Conservation (phyloP, 1,140 invertebrate species). For the Drosophila persimilis region DNA sequence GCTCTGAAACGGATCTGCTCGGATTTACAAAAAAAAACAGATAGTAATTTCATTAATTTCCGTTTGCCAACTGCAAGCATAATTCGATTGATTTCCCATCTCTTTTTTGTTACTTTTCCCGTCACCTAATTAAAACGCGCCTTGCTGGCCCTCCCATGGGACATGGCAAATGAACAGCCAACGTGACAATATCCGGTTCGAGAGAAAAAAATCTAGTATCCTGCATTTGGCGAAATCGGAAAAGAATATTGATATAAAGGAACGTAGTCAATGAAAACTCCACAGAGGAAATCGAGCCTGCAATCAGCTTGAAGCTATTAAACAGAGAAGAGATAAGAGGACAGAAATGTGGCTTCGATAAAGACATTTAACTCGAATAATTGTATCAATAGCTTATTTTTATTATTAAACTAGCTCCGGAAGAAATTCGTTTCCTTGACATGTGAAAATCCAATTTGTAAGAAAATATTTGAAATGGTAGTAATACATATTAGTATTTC, state of each 20-base stretch:
- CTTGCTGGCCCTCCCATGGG: slow-evolving; percentile 13
- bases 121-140: slow-evolving; percentile 53
- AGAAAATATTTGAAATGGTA: too few relatives aligned
- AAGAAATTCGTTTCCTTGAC: too few relatives aligned
- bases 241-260: slow-evolving; percentile 37
- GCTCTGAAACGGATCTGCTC: neutral
- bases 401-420: too few relatives aligned
- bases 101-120: slow-evolving; percentile 8
- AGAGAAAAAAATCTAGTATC: slow-evolving; percentile 4
- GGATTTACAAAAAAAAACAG: neutral
- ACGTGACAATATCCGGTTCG: slow-evolving; percentile 49
- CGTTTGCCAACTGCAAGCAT: slow-evolving; percentile 8
- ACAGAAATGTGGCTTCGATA: neutral
- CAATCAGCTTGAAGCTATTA: slow-evolving; percentile 54
- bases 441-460: too few relatives aligned
- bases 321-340: slow-evolving; percentile 27
- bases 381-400: too few relatives aligned
- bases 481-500: too few relatives aligned
- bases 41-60: slow-evolving; percentile 48
- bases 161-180: slow-evolving; percentile 47
- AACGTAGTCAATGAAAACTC: slow-evolving; percentile 26
- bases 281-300: slow-evolving; percentile 11
- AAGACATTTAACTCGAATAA: slow-evolving; percentile 4
- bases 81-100: slow-evolving; percentile 19
- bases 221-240: neutral